These are phyloP conservation scores for Lumbricus terrestris DNA, from an alignment of 2,888 invertebrate genomes.

Conservation along the genomic window DNA sequence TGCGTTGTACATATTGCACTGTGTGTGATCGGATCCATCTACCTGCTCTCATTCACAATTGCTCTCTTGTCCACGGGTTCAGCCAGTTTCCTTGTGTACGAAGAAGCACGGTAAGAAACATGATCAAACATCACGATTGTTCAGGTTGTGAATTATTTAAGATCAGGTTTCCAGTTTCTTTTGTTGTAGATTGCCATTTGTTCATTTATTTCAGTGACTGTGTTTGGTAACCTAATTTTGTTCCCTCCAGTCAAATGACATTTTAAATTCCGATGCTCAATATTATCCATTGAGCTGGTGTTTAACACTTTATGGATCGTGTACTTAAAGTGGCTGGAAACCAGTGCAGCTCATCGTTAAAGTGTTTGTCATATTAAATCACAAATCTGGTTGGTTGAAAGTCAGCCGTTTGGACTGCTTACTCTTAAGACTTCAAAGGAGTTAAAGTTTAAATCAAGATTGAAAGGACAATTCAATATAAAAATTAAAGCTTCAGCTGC, in stretches of 20 bases:
- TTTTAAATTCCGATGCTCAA: not conserved
- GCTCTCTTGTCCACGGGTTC: not conserved
- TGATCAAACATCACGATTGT: not conserved
- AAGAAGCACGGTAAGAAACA: not conserved
- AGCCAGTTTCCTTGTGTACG: not conserved
- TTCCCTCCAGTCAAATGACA: not conserved
- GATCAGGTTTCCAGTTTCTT: not conserved
- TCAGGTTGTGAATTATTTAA: not conserved
- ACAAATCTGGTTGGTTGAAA: not conserved
- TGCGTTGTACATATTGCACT: not conserved
- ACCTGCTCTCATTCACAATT: not conserved
- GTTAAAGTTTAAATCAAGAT: not conserved
- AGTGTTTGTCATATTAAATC: too few relatives aligned
- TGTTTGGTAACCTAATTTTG: not conserved
- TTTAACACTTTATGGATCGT: too few relatives aligned
- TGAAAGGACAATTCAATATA: not conserved
- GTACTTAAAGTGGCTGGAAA: too few relatives aligned
- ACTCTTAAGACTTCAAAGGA: not conserved
- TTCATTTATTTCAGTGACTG: not conserved
- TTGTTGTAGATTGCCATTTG: not conserved
- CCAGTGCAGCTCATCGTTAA: too few relatives aligned
- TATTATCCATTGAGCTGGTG: not conserved
- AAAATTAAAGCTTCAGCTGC: not conserved
- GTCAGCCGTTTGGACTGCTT: not conserved
- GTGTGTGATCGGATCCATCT: not conserved